Evolutionary conservation across 2,888 invertebrate genomes (phyloP), one percentile per base, ranked within the genome.

Genomic region (Serrognathus titanus): DNA sequence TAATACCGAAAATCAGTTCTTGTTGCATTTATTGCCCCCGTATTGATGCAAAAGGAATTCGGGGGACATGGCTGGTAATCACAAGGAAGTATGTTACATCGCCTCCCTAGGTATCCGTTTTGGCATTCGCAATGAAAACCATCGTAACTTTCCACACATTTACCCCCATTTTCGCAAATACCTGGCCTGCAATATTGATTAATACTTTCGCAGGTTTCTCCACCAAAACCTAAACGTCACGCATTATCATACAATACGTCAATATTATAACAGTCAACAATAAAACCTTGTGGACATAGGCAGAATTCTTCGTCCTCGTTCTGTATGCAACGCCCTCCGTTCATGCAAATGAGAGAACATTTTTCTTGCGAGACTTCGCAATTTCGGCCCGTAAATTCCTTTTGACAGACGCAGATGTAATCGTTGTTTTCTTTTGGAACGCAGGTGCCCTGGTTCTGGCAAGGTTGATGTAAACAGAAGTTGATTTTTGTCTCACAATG

Each of bases 61-160:
- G 61, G 61, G 40, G 71, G 72, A 63, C 86, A 86, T 0, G 84
- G 84, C 48, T 77, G 69, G 66, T 80, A 82, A 62, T 80, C 81
- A 66, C 88, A 88, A 4, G 87, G 81, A 41, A 81, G 65, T 24
- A 81, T 69, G 66, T 80, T 79, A 64, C 84, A 84, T 51, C 82
- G 75, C 53, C 75, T 76, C 2, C 85, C 85, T 16, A 82, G 73
- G 64, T 75, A 80, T 31, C 83, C 83, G 2, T 75, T 71, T 20
- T 67, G 68, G 63, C 84, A 84, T 20, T 75, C 61, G 62, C 84
- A 84, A 41, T 71, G 69, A 73, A 79, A 83, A 1, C 78, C 78
- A 51, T 71, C 70, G 11, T 64, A 56, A 16, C 71, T 64, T 63
- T 79, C 78, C 2, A 74, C 53, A 58, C 81, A 81, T 12, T 67